Base-by-base conservation (phyloP, 2,113 vertebrate genomes). In the Hemichromis elongatus region DNA sequence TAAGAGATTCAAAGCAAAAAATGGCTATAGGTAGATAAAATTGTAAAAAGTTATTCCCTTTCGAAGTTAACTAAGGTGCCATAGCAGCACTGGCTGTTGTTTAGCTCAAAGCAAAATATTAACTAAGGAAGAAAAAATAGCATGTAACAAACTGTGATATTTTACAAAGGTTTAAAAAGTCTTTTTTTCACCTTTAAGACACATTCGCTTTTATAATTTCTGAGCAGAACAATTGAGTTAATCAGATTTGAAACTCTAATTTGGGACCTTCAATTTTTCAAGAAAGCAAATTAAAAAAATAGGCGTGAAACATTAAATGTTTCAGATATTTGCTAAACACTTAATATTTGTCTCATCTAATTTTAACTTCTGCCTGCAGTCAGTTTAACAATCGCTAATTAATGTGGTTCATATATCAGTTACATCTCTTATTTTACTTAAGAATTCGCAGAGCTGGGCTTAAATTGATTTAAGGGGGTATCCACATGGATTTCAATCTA, bases 141-240 rank as follows among this genome's bases (percentile, higher is more conserved):
- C 4, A 26, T 52, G 1, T 13, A 75, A 50, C 16, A 50, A 75
- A 75, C 16, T 12, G 2, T 11, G 18, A 42, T 24, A 45, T 70
- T 45, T 70, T 10, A 0, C 50, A 73, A 50, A 30, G 42, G 9
- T 70, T 45, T 45, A 9, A 4, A 45, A 50, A 26, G 21, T 70
- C 0, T 9, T 45, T 35, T 55, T 68, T 26, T 0, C 21, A 16
- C 14, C 14, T 26, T 70, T 70, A 7, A 26, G 40, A 18, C 21
- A 70, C 21, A 45, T 70, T 0, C 1, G 2, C 45, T 50, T n/a
- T 30, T 16, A 75, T 75, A 0, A 52, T 50, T 50, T 50, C 18
- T n/a, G 6, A 50, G 24, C 16, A 50, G 21, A 45, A 50, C 45
- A 75, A 50, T 13, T 50, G 18, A 50, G 1, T 2, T 33, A 52